Percentiles rank a stretch among this genome's conserved stretches.
Conservation (phyloP, 2,113 vertebrate genomes). For the Aphelocoma coerulescens region DNA sequence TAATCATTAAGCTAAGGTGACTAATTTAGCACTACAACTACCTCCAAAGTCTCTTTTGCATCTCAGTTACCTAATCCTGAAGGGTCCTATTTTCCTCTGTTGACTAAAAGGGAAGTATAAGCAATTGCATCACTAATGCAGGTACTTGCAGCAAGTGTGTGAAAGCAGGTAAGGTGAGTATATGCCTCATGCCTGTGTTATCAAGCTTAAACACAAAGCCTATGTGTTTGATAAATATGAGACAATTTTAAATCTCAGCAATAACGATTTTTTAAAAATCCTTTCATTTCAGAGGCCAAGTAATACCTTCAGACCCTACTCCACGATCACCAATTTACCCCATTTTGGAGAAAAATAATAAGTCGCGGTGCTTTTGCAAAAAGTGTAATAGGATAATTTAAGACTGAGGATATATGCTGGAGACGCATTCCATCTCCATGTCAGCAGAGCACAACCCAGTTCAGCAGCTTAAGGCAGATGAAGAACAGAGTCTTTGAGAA, state of each 20-base stretch:
- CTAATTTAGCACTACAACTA: constrained; percentile 4
- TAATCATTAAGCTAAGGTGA: constrained; percentile 20
- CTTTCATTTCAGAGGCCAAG: background rate
- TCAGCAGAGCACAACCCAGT: background rate
- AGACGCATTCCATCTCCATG: fast-evolving
- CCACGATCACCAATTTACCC: background rate
- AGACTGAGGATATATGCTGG: background rate
- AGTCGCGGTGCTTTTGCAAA: background rate
- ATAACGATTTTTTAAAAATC: background rate
- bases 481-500: background rate
- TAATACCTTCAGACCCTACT: background rate
- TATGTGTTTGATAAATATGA: background rate
- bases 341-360: background rate
- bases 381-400: background rate
- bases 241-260: background rate
- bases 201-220: background rate
- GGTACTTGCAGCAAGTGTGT: background rate
- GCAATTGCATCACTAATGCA: background rate
- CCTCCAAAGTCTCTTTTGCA: background rate
- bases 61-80: background rate
- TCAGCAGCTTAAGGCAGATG: background rate
- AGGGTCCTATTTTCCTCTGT: background rate
- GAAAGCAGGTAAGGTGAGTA: background rate
- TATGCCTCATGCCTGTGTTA: background rate
- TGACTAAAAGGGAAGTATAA: background rate